Base-by-base conservation (phyloP, 1,140 invertebrate genomes). In the Pogonomyrmex californicus region DNA sequence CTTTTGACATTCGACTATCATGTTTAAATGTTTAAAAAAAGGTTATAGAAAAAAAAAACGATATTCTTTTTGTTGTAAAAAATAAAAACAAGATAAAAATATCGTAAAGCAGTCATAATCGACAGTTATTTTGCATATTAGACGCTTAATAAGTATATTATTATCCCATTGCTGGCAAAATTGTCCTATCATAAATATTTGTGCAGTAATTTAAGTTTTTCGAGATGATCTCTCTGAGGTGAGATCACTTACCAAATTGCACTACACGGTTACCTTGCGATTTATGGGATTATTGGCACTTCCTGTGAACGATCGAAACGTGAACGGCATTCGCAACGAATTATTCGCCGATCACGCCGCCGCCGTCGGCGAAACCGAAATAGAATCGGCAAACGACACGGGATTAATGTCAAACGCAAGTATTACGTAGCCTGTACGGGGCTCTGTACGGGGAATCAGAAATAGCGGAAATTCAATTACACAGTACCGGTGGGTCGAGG, bases 391-490 rank as follows among this genome's bases (percentile, higher is more conserved):
- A 63, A 58, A 71, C 36, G 75, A 86, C 75, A 86, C 75, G 60
- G 60, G 71, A 88, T 86, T 88, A 79, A 88, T 56, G 87, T 75
- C 66, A 58, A 51, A 77, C 47, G 77, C 38, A 36, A 47, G 49
- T 76, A 56, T 56, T 58, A 70, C 33, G 44, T 60, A 12, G 58
- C 47, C 49, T 63, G 77, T 75, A n/a, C 44, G 87, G 41, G 23
- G 30, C 47, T n/a, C 47, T 49, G 23, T 12, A 47, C 65, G n/a
- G 23, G 38, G 78, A 23, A 76, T 85, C 78, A 85, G 79, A 82
- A 90, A 89, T 91, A 91, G 90, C 85, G 90, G 89, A 91, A 91
- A 91, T 91, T 91, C 85, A 91, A 88, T 91, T 90, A 91, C 85
- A 60, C 33, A 51, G 76, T 66, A 56, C 81, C 77, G 77, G 38